Evolutionary conservation across 2,113 vertebrate species (phyloP).

Genomic region (Dermatemys mawii): DNA sequence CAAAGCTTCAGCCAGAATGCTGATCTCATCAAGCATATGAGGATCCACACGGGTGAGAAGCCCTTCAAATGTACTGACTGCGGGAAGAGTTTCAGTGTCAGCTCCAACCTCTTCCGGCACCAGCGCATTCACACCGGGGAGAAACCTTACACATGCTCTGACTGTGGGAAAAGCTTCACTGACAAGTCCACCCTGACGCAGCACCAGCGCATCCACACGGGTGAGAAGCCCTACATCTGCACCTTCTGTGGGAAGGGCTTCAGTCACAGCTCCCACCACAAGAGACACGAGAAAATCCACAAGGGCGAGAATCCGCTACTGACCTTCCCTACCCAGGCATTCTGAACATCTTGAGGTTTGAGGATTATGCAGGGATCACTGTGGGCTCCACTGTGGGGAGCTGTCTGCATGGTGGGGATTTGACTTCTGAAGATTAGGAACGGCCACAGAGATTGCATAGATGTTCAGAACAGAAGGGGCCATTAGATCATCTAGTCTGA

Average conservation of each 20-base stretch:
- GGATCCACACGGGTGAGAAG: conserved; percentile 72
- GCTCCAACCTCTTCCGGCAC: conserved; percentile 64
- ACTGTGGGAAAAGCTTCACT: conserved; percentile 72
- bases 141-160: conserved; percentile 64
- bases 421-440: background rate
- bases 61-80: conserved; percentile 71
- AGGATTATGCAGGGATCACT: background rate
- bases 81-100: conserved; percentile 73
- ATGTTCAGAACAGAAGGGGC: background rate
- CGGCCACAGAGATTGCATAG: background rate
- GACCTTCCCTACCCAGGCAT: background rate
- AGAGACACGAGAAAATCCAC: conserved; percentile 74
- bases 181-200: conserved; percentile 73
- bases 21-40: conserved; percentile 66
- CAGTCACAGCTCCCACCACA: conserved; percentile 73
- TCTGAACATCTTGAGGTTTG: background rate
- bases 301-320: conserved; percentile 20
- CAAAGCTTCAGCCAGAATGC: conserved; percentile 71
- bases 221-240: conserved; percentile 71
- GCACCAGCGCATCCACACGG: conserved; percentile 73
- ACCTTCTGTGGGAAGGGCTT: conserved; percentile 69
- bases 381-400: background rate
- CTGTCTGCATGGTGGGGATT: background rate
- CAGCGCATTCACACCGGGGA: conserved; percentile 67
- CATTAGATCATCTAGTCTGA: background rate